Conservation (phyloP, 2,888 invertebrate species). For the Drosophila fulvimacula region DNA sequence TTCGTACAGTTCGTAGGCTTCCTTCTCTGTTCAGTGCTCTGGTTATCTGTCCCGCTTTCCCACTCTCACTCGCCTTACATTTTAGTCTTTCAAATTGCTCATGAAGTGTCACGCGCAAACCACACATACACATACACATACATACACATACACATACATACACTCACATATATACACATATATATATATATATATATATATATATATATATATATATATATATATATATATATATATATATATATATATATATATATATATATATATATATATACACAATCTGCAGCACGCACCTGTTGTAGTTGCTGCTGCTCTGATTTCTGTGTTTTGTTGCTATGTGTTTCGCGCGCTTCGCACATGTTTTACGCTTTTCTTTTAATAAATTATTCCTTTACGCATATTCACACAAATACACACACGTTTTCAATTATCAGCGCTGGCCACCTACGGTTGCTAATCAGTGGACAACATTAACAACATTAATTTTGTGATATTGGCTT, state of each 20-base stretch:
- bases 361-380: slow-evolving; percentile 21
- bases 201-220: no score
- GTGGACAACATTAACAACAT: slow-evolving; percentile 3
- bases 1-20: slow-evolving; percentile 10
- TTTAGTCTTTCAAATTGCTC: slow-evolving; percentile 24
- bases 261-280: slow-evolving; percentile 42
- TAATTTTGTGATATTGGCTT: slow-evolving; percentile 5
- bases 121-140: slow-evolving; percentile 14
- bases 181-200: no score
- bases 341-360: slow-evolving; percentile 10
- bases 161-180: no score
- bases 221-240: no score
- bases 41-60: not conserved
- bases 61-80: not conserved
- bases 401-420: slow-evolving; percentile 5
- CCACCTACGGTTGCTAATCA: slow-evolving; percentile 19
- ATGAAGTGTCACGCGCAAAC: slow-evolving; percentile 59
- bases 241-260: no score
- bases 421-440: slow-evolving; percentile 46
- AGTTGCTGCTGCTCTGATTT: slow-evolving; percentile 27
- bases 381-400: slow-evolving; percentile 12
- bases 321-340: slow-evolving; percentile 31
- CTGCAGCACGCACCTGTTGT: slow-evolving; percentile 55
- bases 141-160: no score
- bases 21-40: not conserved